These are phyloP conservation scores for Chymomyza amoena DNA, from an alignment of 2,888 invertebrate genomes.

Conservation along the genomic window DNA sequence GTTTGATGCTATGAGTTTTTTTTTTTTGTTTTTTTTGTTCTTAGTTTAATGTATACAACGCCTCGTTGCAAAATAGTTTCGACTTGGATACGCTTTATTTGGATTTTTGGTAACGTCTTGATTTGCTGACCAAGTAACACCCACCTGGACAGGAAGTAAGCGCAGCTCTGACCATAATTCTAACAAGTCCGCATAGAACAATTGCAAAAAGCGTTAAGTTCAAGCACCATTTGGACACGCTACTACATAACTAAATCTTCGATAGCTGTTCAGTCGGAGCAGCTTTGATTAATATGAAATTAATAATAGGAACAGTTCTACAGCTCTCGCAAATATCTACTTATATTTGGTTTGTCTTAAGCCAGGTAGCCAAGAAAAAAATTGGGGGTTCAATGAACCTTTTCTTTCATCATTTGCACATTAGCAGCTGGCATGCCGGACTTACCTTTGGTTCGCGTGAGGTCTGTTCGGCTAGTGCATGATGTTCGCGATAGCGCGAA, in stretches of 20 bases:
- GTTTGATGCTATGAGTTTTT: slow-evolving; percentile 3
- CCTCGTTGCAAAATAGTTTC: slow-evolving; percentile 54
- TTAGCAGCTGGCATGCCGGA: slow-evolving; percentile 31
- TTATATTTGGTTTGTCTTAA: background rate
- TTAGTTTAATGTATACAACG: slow-evolving; percentile 54
- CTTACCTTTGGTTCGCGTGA: slow-evolving; percentile 78
- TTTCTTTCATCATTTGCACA: slow-evolving; percentile 43
- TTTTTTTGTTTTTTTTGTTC: slow-evolving; percentile 48
- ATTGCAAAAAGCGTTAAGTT: slow-evolving; percentile 20
- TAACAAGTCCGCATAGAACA: slow-evolving; percentile 1
- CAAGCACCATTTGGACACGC: background rate
- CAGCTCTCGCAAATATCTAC: background rate
- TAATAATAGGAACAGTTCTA: slow-evolving; percentile 49
- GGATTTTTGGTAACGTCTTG: slow-evolving; percentile 33
- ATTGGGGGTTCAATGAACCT: slow-evolving; percentile 48
- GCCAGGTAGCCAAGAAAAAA: background rate
- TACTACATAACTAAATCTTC: background rate
- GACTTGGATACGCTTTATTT: slow-evolving; percentile 53
- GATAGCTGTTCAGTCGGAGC: slow-evolving; percentile 11
- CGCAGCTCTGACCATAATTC: background rate
- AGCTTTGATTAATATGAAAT: slow-evolving; percentile 64
- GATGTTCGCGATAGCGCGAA: slow-evolving; percentile 82
- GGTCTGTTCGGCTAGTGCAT: slow-evolving; percentile 55
- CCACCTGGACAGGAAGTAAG: slow-evolving; percentile 53
- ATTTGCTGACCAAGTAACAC: slow-evolving; percentile 31